Conservation (phyloP, 2,888 invertebrate genomes). For the Microctonus brassicae region DNA sequence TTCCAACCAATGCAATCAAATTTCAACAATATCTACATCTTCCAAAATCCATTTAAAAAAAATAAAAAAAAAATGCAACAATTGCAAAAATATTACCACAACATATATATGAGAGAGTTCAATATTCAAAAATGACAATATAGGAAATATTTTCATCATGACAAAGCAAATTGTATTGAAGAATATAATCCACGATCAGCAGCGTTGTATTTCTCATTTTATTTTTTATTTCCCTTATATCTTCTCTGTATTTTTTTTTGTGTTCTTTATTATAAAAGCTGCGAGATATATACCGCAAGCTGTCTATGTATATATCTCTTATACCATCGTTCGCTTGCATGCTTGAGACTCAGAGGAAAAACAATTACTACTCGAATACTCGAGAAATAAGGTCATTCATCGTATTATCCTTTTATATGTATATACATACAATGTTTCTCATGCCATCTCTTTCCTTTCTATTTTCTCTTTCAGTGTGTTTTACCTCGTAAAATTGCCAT, state of each 20-base stretch:
- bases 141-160: background rate
- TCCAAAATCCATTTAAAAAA: too few species aligned
- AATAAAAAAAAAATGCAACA: background rate
- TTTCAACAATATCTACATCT: too few species aligned
- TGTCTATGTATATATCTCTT: background rate
- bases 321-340: background rate
- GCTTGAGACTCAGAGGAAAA: slow-evolving; percentile 29
- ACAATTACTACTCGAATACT: slow-evolving; percentile 54
- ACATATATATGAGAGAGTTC: background rate
- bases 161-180: background rate
- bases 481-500: slow-evolving; percentile 28
- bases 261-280: background rate
- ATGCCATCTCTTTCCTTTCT: slow-evolving; percentile 7
- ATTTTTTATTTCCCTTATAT: background rate
- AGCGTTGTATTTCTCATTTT: background rate
- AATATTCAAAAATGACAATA: background rate
- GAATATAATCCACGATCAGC: background rate
- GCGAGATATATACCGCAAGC: background rate
- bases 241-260: background rate
- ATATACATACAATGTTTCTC: too few species aligned
- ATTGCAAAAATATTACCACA: background rate
- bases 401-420: slow-evolving; percentile 46
- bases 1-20: too few species aligned
- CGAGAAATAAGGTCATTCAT: slow-evolving; percentile 52
- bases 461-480: slow-evolving; percentile 21